phyloP scores from a whole-genome alignment of 2,797 vertebrate genomes.

The Meda fulgida region DNA sequence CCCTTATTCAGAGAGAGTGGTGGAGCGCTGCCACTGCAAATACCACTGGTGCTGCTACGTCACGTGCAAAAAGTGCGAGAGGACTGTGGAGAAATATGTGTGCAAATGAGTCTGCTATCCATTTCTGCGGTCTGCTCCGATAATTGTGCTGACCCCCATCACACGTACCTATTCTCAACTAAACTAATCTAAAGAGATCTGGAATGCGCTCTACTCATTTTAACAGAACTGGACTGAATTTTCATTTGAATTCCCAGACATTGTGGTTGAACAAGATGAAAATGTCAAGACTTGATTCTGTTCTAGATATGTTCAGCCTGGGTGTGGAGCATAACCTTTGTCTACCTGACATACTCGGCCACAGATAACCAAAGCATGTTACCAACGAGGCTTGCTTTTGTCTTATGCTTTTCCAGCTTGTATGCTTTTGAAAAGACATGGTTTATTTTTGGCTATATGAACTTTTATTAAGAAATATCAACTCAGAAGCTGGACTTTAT shows the following conservation, averaged over 20 bases:
- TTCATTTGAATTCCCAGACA: conserved; percentile 13
- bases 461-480: conserved; percentile 64
- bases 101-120: conserved; percentile 85
- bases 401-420: conserved; percentile 70
- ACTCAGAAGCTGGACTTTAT: conserved; percentile 63
- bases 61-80: conserved; percentile 97
- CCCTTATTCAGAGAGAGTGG: conserved; percentile 94
- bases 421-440: conserved; percentile 68
- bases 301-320: conserved; percentile 17
- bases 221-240: conserved; percentile 6
- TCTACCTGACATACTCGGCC: conserved; percentile 53
- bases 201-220: conserved; percentile 17
- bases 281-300: conserved; percentile 2
- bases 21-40: conserved; percentile 97
- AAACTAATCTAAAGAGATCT: conserved; percentile 35
- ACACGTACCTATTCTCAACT: conserved; percentile 14
- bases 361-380: conserved; percentile 78
- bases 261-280: background rate
- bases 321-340: conserved; percentile 27
- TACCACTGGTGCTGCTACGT: conserved; percentile 99
- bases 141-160: background rate
- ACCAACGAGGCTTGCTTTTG: conserved; percentile 70
- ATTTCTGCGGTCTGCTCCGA: background rate
- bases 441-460: conserved; percentile 68
- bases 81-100: conserved; percentile 93